Conservation (phyloP, 1,140 invertebrate species). For the Trichogramma pretiosum region DNA sequence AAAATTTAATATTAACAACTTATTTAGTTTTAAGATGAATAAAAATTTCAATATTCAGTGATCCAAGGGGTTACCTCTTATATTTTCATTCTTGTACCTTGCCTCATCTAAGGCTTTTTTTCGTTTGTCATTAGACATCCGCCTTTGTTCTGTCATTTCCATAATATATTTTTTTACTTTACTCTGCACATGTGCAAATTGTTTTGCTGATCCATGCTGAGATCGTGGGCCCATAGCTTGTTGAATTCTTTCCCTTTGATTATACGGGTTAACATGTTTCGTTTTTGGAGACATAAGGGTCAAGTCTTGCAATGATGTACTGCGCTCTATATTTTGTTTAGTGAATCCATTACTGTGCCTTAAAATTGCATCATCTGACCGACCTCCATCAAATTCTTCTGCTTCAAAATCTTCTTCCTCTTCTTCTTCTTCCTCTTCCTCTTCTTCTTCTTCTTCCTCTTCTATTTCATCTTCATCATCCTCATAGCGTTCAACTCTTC, state of each 20-base stretch:
- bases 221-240: background rate
- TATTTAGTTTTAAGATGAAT: background rate
- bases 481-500: slow-evolving; percentile 2
- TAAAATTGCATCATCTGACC: slow-evolving; percentile 33
- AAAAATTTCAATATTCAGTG: background rate
- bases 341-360: slow-evolving; percentile 26
- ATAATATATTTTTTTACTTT: slow-evolving; percentile 38
- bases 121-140: slow-evolving; percentile 23
- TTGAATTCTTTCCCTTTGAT: slow-evolving; percentile 12
- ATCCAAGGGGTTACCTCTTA: slow-evolving; percentile 18
- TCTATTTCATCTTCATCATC: slow-evolving; percentile 19
- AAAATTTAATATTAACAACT: slow-evolving; percentile 8
- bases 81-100: slow-evolving; percentile 20
- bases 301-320: slow-evolving; percentile 37
- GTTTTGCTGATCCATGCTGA: slow-evolving; percentile 5
- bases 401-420: slow-evolving; percentile 24
- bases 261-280: slow-evolving; percentile 14
- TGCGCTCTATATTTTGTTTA: slow-evolving; percentile 30
- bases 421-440: slow-evolving; percentile 23
- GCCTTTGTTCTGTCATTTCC: slow-evolving; percentile 29
- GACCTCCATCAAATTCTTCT: slow-evolving; percentile 29
- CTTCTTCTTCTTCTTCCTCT: slow-evolving; percentile 26
- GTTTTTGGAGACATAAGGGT: slow-evolving; percentile 11
- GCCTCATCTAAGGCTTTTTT: slow-evolving; percentile 20
- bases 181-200: slow-evolving; percentile 31